Base-by-base conservation (phyloP, 2,888 invertebrate genomes). In the Spodoptera picta region DNA sequence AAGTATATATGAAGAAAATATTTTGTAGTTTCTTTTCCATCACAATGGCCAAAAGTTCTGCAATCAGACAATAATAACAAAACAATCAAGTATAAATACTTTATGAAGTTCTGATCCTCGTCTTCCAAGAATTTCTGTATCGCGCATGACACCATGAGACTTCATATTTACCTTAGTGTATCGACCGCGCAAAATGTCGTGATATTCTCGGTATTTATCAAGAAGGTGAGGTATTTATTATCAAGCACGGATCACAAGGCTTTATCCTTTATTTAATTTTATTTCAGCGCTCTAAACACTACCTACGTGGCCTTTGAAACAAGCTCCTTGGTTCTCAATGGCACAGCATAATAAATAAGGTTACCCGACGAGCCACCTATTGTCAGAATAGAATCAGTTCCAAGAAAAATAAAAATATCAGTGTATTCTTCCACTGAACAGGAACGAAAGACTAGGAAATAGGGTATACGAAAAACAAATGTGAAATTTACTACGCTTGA, bases 261-360 rank as follows among this genome's bases (percentile, higher is more conserved):
- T 54, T 70, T 70, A 55, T 56, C 9, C 49, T 59, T 65, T 58
- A 64, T 55, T 53, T 49, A 53, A 58, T 59, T 56, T 75, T 70
- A 55, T 70, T 62, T 45, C 24, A 52, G 23, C 65, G 19, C 36
- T 67, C 36, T 42, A 60, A 73, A 44, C 41, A 41, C 59, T 46
- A 47, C 23, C 31, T 51, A 43, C 27, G 36, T 69, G 12, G 64
- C 49, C 49, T 75, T 71, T 65, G 52, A 42, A 59, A 24, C 56
- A n/a, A 23, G 50, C 36, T 49, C 19, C 52, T 65, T 59, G 46
- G 44, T 19, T 55, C 46, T 58, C 65, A 54, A 63, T 48, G 27
- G 53, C 44, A 27, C 44, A 57, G 58, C 36, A 76, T 65, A 59
- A 76, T 71, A 72, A 72, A 76, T 76, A 76, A 71, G 59, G 47